Percentiles rank a stretch among this genome's conserved stretches.
Evolutionary conservation across 2,888 invertebrate genomes (phyloP).

Genomic region (Rotaria sp.): DNA sequence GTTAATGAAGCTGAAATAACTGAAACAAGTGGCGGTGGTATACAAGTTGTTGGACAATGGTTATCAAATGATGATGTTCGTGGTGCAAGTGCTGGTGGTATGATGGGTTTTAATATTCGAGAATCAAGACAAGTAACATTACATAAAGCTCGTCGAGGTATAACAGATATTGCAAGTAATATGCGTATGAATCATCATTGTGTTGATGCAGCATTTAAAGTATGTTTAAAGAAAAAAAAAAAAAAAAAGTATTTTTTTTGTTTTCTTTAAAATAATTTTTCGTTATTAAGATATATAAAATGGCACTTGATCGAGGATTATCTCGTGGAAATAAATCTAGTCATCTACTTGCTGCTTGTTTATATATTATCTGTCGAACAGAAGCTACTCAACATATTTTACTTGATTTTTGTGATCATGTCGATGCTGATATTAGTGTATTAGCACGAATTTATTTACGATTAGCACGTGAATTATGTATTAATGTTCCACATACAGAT

Average conservation of each 20-base stretch:
- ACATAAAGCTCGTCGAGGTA: conserved; percentile 64
- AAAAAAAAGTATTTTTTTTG: background rate
- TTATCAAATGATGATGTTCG: conserved; percentile 78
- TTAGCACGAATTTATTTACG: conserved; percentile 35
- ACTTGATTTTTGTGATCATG: conserved; percentile 92
- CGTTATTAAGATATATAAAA: conserved; percentile 52
- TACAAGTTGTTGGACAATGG: conserved; percentile 82
- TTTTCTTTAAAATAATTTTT: background rate
- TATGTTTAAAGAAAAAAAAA: conserved; percentile 47
- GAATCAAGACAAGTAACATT: conserved; percentile 83
- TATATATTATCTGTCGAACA: conserved; percentile 89
- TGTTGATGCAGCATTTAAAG: conserved; percentile 71
- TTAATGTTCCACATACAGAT: conserved; percentile 59
- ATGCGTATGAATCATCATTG: conserved; percentile 78
- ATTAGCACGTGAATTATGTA: conserved; percentile 37
- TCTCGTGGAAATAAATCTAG: conserved; percentile 82
- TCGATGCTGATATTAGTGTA: conserved; percentile 53
- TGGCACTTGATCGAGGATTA: conserved; percentile 56
- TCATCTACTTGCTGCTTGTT: conserved; percentile 88
- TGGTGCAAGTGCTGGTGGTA: conserved; percentile 29
- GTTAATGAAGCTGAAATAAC: conserved; percentile 92
- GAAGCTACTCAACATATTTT: conserved; percentile 70
- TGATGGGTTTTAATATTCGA: conserved; percentile 58
- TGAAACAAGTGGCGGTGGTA: conserved; percentile 79
- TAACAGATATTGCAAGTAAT: conserved; percentile 76